phyloP scores from a whole-genome alignment of 2,888 invertebrate genomes.

The Gymnocheta viridis region DNA sequence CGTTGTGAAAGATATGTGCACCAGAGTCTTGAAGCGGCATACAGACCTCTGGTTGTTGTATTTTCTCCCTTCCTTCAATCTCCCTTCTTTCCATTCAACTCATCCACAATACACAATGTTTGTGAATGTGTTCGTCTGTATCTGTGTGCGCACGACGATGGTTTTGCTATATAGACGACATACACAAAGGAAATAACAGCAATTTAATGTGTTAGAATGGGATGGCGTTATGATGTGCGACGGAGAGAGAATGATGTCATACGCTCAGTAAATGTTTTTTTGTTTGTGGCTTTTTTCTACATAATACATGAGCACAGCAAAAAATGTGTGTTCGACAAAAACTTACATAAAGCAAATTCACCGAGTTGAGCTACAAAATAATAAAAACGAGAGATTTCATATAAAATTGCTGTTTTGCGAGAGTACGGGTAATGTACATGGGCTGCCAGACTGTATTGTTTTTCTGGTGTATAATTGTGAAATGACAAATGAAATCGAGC shows the following conservation, averaged over 20 bases:
- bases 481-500: background rate
- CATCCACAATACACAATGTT: constrained; percentile 24
- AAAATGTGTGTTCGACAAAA: constrained; percentile 61
- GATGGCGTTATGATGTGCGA: constrained; percentile 37
- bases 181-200: constrained; percentile 67
- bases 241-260: constrained; percentile 52
- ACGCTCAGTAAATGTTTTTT: constrained; percentile 65
- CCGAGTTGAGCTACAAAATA: constrained; percentile 54
- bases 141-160: constrained; percentile 47
- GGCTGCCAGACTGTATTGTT: constrained; percentile 48
- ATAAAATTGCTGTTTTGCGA: constrained; percentile 47
- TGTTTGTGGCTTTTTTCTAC: constrained; percentile 61
- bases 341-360: constrained; percentile 68
- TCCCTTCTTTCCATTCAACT: constrained; percentile 31
- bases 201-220: constrained; percentile 44
- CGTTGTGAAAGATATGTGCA: constrained; percentile 78
- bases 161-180: constrained; percentile 48
- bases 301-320: constrained; percentile 64
- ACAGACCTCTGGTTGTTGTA: constrained; percentile 47
- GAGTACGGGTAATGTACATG: constrained; percentile 50
- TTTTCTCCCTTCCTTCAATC: constrained; percentile 40
- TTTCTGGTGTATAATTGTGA: background rate
- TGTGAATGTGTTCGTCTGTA: constrained; percentile 31
- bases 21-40: constrained; percentile 71
- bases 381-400: constrained; percentile 63